Base-by-base conservation (phyloP, 2,797 vertebrate species). In the Apogon talboti region DNA sequence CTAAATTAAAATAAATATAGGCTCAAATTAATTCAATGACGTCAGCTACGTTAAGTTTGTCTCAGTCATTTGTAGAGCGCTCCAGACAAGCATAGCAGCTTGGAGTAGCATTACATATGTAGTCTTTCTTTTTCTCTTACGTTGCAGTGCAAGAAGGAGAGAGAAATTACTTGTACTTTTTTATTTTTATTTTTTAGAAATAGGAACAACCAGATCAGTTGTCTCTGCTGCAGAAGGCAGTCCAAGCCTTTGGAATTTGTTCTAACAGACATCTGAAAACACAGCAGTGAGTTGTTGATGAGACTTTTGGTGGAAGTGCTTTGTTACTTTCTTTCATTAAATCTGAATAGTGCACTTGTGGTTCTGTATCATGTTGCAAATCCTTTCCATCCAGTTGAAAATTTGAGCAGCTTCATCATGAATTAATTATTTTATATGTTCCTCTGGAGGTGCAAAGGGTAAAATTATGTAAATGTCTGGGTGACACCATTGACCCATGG, bases 81-180 rank as follows among this genome's bases (percentile, higher is more conserved):
- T 64, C 8, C 16, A 33, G 18, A 16, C 5, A 4, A 49, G 40
- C 30, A 14, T 50, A 30, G 41, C 50, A 74, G 58, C 64, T 62
- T 51, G 51, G 45, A 16, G 38, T 21, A 53, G 57, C 46, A 13
- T 60, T 35, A n/a, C 21, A 35, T 60, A 49, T 58, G 24, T 21
- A 10, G 3, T 7, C 33, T 8, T 35, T 50, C 54, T 48, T 50
- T 71, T 56, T 55, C 43, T 41, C 35, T 42, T 48, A 42, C 6
- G 49, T 47, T 66, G 65, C 54, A 58, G 45, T 62, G 47, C 33
- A 50, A 66, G 43, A n/a, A n/a, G n/a, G n/a, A 50, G 66, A 63
- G 33, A 35, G 7, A 35, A 10, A 35, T 63, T 46, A 45, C 28
- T 42, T 59, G 62, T 73, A 48, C 53, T 65, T 80, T 76, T 65